phyloP scores from a whole-genome alignment of 2,113 vertebrate species.

The Muscicapa adusta region DNA sequence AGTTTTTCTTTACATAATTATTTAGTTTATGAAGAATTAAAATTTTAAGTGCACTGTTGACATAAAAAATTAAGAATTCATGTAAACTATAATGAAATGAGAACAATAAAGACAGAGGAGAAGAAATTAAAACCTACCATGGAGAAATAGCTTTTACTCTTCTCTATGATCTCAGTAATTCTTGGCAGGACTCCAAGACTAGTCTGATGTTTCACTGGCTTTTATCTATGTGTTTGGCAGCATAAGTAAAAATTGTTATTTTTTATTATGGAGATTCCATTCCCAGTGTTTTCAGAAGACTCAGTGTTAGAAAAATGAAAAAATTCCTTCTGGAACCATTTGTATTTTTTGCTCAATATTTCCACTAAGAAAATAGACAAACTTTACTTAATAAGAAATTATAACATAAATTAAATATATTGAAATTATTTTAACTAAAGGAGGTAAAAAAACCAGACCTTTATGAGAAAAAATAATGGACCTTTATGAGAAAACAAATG shows the following conservation, averaged over 20 bases:
- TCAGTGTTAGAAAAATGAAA: neutral
- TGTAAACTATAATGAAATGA: neutral
- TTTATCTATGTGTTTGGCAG: neutral
- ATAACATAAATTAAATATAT: neutral
- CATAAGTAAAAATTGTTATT: neutral
- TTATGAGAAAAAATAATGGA: no score
- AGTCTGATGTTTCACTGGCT: neutral
- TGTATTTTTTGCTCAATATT: neutral
- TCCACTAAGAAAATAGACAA: neutral
- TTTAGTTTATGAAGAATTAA: neutral
- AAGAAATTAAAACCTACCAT: neutral
- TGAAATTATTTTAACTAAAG: neutral
- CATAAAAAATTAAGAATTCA: neutral
- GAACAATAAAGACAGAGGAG: neutral
- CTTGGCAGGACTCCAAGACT: neutral
- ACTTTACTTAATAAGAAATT: neutral
- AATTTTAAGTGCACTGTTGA: neutral
- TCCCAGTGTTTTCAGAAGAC: neutral
- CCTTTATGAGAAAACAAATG: no score
- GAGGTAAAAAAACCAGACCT: neutral
- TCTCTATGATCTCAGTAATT: neutral
- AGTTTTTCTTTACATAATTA: neutral
- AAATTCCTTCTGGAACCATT: neutral
- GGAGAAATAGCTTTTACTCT: neutral
- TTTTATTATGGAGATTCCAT: neutral